These are phyloP conservation scores for Pycnomerus fuliginosus DNA, from an alignment of 2,888 invertebrate species.

Conservation along the genomic window DNA sequence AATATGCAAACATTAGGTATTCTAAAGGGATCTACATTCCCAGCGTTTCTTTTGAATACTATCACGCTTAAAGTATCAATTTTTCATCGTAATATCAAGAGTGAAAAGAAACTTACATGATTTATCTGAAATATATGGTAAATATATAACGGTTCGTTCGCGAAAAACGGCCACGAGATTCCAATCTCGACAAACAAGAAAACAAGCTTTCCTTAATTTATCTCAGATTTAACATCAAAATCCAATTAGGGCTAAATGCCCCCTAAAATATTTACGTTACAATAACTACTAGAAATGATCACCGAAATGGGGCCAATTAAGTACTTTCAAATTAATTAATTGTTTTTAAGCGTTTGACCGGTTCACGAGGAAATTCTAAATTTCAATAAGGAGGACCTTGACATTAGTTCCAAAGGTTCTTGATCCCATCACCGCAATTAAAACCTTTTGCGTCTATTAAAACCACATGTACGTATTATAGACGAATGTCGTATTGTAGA, in stretches of 20 bases:
- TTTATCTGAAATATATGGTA: conserved; percentile 43
- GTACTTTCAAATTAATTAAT: conserved; percentile 14
- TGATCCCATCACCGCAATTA: too few species aligned
- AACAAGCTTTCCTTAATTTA: too few species aligned
- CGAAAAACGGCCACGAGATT: too few species aligned
- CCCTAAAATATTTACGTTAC: conserved; percentile 11
- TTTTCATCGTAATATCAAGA: conserved; percentile 40
- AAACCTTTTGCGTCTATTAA: too few species aligned
- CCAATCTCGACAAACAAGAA: too few species aligned
- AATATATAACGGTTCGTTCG: conserved; percentile 40
- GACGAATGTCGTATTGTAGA: conserved; percentile 9
- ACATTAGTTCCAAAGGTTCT: conserved; percentile 12
- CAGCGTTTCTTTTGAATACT: conserved; percentile 25
- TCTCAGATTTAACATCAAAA: too few species aligned
- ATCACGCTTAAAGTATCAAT: conserved; percentile 36
- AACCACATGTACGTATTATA: conserved; percentile 4
- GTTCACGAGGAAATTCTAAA: conserved; percentile 13
- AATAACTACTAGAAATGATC: conserved; percentile 7
- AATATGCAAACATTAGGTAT: conserved; percentile 32
- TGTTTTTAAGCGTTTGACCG: conserved; percentile 5
- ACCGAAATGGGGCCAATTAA: conserved; percentile 14
- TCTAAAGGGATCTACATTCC: conserved; percentile 29
- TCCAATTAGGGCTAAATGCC: too few species aligned
- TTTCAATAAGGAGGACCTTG: conserved; percentile 15
- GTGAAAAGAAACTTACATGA: conserved; percentile 33